Conservation (phyloP, 2,113 vertebrate species). For the Labeo catla region DNA sequence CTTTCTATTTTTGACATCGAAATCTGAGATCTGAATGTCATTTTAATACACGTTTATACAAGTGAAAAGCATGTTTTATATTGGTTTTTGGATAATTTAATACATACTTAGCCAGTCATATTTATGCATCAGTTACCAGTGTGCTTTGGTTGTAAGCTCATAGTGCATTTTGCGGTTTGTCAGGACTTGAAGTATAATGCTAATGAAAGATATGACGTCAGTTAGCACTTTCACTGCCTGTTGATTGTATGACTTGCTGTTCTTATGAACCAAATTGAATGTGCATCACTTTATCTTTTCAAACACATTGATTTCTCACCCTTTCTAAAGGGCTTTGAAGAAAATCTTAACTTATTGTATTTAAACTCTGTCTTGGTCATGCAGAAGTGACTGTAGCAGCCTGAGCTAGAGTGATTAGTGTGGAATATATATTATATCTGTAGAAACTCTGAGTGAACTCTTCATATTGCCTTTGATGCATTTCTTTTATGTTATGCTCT, state of each 20-base stretch:
- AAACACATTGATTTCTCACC: background rate
- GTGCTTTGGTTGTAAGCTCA: constrained; percentile 32
- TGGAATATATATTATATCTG: background rate
- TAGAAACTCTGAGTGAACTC: background rate
- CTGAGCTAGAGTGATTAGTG: background rate
- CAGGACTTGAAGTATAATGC: background rate
- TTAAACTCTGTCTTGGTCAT: background rate
- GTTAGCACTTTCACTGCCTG: constrained; percentile 35
- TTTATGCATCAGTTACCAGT: constrained; percentile 31
- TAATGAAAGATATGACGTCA: background rate
- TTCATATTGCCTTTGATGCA: background rate
- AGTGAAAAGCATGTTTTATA: constrained; percentile 35
- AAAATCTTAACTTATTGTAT: background rate
- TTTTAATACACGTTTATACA: constrained; percentile 31
- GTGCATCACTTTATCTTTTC: constrained; percentile 9
- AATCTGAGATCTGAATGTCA: constrained; percentile 17
- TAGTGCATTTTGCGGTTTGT: constrained; percentile 23
- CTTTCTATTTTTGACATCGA: constrained; percentile 16
- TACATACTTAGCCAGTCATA: constrained; percentile 8
- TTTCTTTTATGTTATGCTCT: background rate
- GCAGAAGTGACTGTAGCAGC: background rate
- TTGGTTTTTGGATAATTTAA: background rate
- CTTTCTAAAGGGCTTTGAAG: background rate
- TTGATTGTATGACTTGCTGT: constrained; percentile 20
- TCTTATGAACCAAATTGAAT: constrained; percentile 10